Evolutionary conservation across 2,888 invertebrate species (phyloP).

Genomic region (Eumacrocentrus americanus): DNA sequence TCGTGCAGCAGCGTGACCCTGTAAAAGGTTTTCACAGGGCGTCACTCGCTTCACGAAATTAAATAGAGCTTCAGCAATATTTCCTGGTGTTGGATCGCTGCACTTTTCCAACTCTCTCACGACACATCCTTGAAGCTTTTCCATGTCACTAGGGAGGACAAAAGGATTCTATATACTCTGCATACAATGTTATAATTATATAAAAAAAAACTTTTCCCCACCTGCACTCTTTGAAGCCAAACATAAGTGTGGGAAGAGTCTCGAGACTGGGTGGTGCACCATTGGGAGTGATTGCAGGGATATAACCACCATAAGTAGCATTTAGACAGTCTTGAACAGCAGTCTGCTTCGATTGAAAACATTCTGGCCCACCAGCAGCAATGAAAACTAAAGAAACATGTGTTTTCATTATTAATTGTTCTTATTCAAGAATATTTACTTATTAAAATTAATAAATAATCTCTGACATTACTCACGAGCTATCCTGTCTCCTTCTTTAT

Average conservation of each 20-base stretch:
- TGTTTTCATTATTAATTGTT: not conserved
- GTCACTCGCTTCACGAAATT: slow-evolving; percentile 73
- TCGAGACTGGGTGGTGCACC: slow-evolving; percentile 28
- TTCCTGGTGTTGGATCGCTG: slow-evolving; percentile 76
- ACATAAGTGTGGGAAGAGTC: slow-evolving; percentile 66
- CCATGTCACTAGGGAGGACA: slow-evolving; percentile 62
- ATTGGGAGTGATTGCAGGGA: slow-evolving; percentile 54
- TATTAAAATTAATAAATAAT: not conserved
- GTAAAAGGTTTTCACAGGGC: slow-evolving; percentile 64
- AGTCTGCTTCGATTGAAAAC: slow-evolving; percentile 68
- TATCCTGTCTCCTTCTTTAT: slow-evolving; percentile 81
- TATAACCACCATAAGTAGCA: slow-evolving; percentile 65
- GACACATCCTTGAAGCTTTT: slow-evolving; percentile 66
- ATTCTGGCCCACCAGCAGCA: slow-evolving; percentile 81
- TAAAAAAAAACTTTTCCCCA: slow-evolving; percentile 51
- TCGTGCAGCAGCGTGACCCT: no score
- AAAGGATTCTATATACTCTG: no score
- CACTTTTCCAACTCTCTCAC: slow-evolving; percentile 72
- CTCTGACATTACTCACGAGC: slow-evolving; percentile 67
- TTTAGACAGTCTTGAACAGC: slow-evolving; percentile 71
- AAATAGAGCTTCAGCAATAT: slow-evolving; percentile 79
- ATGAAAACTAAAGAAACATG: slow-evolving; percentile 70
- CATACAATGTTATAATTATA: no score
- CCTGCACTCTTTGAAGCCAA: slow-evolving; percentile 67
- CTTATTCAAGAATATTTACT: no score